Evolutionary conservation across 2,113 vertebrate genomes (phyloP).

Genomic region (Tachuris rubrigastra): DNA sequence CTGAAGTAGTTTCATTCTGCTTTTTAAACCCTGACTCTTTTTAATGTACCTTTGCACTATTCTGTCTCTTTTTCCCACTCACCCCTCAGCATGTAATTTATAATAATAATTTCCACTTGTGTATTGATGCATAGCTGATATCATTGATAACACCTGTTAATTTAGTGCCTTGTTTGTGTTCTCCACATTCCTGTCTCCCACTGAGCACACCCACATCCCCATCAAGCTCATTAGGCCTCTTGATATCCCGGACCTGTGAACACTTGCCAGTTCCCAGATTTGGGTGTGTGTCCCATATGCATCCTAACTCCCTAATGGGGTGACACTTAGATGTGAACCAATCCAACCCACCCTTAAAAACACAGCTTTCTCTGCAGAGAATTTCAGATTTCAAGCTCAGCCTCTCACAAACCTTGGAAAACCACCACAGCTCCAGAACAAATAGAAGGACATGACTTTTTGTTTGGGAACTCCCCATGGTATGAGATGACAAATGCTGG

Average conservation of each 20-base stretch:
- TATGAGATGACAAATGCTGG: background rate
- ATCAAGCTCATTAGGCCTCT: background rate
- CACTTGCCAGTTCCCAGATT: background rate
- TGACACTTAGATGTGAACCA: background rate
- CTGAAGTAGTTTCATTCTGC: background rate
- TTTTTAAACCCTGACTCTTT: background rate
- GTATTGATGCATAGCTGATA: background rate
- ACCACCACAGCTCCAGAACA: background rate
- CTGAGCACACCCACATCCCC: background rate
- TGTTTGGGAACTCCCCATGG: fast-evolving
- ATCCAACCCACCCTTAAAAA: background rate
- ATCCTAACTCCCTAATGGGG: background rate
- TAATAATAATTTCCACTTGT: background rate
- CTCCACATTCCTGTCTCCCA: background rate
- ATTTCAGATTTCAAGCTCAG: background rate
- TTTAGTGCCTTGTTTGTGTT: background rate
- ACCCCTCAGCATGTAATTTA: background rate
- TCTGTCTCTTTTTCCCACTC: background rate
- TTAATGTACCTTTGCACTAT: background rate
- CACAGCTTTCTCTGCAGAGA: background rate
- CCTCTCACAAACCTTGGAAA: background rate
- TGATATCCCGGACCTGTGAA: background rate
- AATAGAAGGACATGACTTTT: background rate
- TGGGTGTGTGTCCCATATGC: background rate
- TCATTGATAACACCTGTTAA: background rate